Evolutionary conservation across 2,797 vertebrate species (phyloP), one percentile per base, ranked within the genome.

Genomic region (Telmatherina bonti): DNA sequence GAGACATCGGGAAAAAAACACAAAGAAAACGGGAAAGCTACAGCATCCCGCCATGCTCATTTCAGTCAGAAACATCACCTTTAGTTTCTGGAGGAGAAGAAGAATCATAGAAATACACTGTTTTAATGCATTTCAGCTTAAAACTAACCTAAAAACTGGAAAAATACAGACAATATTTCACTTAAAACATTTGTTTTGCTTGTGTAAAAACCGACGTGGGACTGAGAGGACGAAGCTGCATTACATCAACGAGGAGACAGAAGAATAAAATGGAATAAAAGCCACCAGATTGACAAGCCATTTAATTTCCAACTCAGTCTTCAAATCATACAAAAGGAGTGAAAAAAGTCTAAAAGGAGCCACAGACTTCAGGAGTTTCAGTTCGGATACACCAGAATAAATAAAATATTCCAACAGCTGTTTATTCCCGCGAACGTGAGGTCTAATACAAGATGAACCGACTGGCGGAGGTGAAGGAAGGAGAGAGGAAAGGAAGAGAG

Each of bases 271-370:
- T n/a, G n/a, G n/a, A n/a, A n/a, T n/a, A 78, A 45, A 72, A 54
- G 7, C 38, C 26, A 43, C 12, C 74, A 72, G 70, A 71, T 87
- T 84, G 54, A 82, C 76, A 86, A 87, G 82, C 75, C 79, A 68
- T 89, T 89, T 90, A 90, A 90, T 88, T 81, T 91, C 80, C 74
- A 83, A 77, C 82, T 83, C 80, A 84, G 74, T 78, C 68, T 67
- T 68, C 60, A 84, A 89, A 87, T 84, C 71, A 87, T 84, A 91
- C 81, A 90, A 89, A 89, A 88, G 82, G 78, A 85, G 86, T 72
- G 79, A 67, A 86, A 84, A 79, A 82, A 64, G 55, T 74, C 30
- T 56, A 59, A 68, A 79, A 41, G 54, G 67, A 70, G 68, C 69
- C 63, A 75, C 73, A 62, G 16, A 72, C 60, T 49, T 59, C 30